phyloP scores from a whole-genome alignment of 1,140 invertebrate genomes.

The Drosophila nikananu region DNA sequence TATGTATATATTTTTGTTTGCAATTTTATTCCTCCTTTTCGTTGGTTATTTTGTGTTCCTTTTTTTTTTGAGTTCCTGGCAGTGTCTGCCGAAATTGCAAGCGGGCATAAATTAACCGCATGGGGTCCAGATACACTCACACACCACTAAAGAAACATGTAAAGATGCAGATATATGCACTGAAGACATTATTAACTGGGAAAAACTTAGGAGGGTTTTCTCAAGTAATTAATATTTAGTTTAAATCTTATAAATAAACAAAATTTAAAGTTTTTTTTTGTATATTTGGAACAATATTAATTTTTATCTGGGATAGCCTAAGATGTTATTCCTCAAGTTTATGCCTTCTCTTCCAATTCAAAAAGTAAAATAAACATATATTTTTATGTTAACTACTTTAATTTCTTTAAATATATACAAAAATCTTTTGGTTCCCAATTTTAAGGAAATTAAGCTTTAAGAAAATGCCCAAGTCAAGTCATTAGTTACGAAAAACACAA shows the following conservation, averaged over 20 bases:
- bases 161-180: conserved; percentile 19
- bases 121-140: conserved; percentile 74
- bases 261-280: too few species aligned
- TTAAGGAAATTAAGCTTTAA: too few species aligned
- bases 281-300: background rate
- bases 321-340: too few species aligned
- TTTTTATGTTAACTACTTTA: too few species aligned
- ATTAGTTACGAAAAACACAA: too few species aligned
- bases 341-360: too few species aligned
- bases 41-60: conserved; percentile 29
- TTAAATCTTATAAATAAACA: background rate
- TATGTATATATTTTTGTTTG: conserved; percentile 60
- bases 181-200: too few species aligned
- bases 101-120: conserved; percentile 83
- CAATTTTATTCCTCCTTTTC: conserved; percentile 52
- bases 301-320: background rate
- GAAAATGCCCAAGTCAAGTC: too few species aligned
- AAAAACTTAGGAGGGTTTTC: too few species aligned
- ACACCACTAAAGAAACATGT: conserved; percentile 37
- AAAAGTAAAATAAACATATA: too few species aligned
- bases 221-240: too few species aligned
- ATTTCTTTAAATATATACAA: too few species aligned
- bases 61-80: conserved; percentile 20
- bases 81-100: conserved; percentile 83
- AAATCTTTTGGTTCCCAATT: accelerated